Conservation (phyloP, 2,797 vertebrate species). For the Euthynnus affinis region DNA sequence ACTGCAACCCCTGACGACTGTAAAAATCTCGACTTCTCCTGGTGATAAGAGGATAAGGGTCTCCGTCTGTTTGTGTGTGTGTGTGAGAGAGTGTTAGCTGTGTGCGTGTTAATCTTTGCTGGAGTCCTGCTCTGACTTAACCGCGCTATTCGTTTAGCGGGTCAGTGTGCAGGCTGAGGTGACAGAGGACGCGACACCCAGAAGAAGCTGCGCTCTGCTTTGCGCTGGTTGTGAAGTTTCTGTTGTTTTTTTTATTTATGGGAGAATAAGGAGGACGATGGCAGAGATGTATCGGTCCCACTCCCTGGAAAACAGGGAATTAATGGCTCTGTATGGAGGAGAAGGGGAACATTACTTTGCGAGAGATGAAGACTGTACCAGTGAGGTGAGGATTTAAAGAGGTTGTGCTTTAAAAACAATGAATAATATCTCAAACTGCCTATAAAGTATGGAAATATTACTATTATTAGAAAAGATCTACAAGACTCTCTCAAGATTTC, state of each 20-base stretch:
- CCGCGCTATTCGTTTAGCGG: conserved; percentile 15
- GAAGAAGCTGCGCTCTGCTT: not conserved
- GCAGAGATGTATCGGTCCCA: conserved; percentile 42
- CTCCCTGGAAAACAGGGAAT: conserved; percentile 62
- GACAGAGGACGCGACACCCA: not conserved
- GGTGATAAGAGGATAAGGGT: conserved; percentile 72
- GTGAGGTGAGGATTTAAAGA: conserved; percentile 65
- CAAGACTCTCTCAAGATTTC: not conserved
- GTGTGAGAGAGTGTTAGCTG: conserved; percentile 5
- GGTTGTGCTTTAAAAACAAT: not conserved
- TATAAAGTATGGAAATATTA: not conserved
- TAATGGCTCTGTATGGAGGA: conserved; percentile 64
- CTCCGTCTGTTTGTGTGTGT: conserved; percentile 13
- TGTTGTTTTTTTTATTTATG: not conserved
- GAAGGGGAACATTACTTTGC: conserved; percentile 35
- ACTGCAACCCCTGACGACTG: conserved; percentile 6
- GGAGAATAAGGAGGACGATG: conserved; percentile 30
- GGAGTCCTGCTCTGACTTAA: conserved; percentile 25
- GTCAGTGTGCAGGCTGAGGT: conserved; percentile 45
- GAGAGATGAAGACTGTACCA: conserved; percentile 52
- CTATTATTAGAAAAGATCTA: not conserved
- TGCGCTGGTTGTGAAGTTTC: not conserved
- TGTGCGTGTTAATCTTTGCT: conserved; percentile 55
- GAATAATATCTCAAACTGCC: not conserved
- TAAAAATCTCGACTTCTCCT: conserved; percentile 37